phyloP scores from a whole-genome alignment of 64 coral and sea anemone genomes.

The Cladopsammia gracilis region DNA sequence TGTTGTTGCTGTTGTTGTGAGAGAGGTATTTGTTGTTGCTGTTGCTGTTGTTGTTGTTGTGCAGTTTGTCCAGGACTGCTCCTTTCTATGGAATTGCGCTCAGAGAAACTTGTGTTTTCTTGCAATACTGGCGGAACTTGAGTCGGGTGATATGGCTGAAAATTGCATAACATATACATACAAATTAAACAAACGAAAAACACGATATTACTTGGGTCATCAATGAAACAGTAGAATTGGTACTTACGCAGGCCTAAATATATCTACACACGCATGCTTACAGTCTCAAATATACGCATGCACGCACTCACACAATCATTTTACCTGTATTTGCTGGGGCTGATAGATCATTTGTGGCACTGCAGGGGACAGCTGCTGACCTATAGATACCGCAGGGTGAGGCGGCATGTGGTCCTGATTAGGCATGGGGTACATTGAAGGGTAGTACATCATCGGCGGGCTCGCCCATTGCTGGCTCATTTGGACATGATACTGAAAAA shows the following conservation, averaged over 20 bases:
- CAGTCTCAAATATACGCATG: neutral
- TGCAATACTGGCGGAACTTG: constrained; percentile 21
- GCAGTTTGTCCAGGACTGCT: constrained; percentile 13
- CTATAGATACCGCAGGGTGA: constrained; percentile 10
- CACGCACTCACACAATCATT: neutral
- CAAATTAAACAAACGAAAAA: neutral
- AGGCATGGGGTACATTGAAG: neutral
- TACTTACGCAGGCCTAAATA: too few species aligned
- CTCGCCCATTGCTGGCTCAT: constrained; percentile 20
- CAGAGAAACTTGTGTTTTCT: constrained; percentile 42
- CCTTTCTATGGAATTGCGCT: constrained; percentile 40
- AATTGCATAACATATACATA: neutral
- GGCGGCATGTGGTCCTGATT: constrained; percentile 8
- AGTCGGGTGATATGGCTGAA: constrained; percentile 4
- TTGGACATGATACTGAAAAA: neutral
- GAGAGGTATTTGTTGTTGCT: constrained; percentile 29
- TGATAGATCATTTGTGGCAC: constrained; percentile 29
- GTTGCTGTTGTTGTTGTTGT: constrained; percentile 13
- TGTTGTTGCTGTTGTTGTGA: constrained; percentile 53
- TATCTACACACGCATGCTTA: too few species aligned
- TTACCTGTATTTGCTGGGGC: constrained; percentile 29
- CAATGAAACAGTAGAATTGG: too few species aligned
- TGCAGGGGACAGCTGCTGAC: constrained; percentile 8
- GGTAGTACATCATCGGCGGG: neutral
- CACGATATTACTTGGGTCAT: too few species aligned